A percentile compares a stretch with the other conserved stretches of the same genome.
phyloP scores from a whole-genome alignment of 2,113 vertebrate genomes.

The Pogona vitticeps region DNA sequence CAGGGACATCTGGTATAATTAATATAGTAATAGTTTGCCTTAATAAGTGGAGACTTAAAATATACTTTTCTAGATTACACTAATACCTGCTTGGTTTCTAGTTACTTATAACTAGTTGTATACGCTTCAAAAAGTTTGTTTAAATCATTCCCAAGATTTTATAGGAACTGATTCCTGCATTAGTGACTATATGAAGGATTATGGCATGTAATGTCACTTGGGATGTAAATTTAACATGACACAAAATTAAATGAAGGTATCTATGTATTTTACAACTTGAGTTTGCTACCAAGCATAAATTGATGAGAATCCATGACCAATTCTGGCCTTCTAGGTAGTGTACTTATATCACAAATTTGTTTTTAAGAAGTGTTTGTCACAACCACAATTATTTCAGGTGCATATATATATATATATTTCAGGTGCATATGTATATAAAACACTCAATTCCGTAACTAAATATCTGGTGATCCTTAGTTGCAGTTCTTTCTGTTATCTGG shows the following conservation, averaged over 20 bases:
- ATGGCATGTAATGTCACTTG: neutral
- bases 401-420: neutral
- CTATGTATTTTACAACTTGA: neutral
- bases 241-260: neutral
- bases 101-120: conserved; percentile 63
- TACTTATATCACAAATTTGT: neutral
- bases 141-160: conserved; percentile 34
- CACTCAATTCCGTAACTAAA: neutral
- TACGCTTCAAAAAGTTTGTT: conserved; percentile 57
- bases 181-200: neutral
- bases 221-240: neutral
- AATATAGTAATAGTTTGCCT: conserved; percentile 41
- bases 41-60: neutral
- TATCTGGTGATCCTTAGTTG: neutral
- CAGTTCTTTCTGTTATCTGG: neutral
- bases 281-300: neutral
- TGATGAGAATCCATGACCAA: neutral
- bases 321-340: neutral
- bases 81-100: conserved; percentile 52
- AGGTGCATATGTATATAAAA: neutral
- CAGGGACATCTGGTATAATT: conserved; percentile 27
- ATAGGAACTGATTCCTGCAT: conserved; percentile 49
- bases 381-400: neutral
- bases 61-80: conserved; percentile 14
- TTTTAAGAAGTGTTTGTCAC: neutral